Percentiles rank a stretch among this genome's conserved stretches.
Evolutionary conservation across 2,888 invertebrate species (phyloP).

Genomic region (Oithona nana): DNA sequence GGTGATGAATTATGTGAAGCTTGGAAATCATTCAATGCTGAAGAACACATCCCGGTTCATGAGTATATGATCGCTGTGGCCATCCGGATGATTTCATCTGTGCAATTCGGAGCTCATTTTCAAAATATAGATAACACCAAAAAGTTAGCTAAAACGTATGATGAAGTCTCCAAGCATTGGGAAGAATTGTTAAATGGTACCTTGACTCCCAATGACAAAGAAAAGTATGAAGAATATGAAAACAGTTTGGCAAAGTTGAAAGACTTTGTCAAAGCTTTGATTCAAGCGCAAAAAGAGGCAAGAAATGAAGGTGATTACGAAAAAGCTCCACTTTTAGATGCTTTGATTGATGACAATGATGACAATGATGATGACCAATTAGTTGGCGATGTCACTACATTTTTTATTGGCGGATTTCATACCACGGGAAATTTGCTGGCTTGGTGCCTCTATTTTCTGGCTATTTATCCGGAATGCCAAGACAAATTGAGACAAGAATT

Average conservation of each 20-base stretch:
- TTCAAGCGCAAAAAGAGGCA: conserved; percentile 19
- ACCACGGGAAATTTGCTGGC: conserved; percentile 26
- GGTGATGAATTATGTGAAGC: conserved; percentile 24
- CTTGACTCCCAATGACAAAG: conserved; percentile 22
- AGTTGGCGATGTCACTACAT: conserved; percentile 20
- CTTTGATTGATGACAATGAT: conserved; percentile 16
- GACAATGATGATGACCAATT: conserved; percentile 19
- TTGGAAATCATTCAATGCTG: conserved; percentile 23
- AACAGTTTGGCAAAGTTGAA: conserved; percentile 25
- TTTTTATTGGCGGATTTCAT: conserved; percentile 26
- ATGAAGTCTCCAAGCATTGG: neutral
- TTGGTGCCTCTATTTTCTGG: conserved; percentile 28
- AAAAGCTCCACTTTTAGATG: conserved; percentile 24
- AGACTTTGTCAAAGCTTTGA: neutral
- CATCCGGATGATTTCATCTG: conserved; percentile 23
- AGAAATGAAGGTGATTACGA: conserved; percentile 18
- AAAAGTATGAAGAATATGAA: conserved; percentile 24
- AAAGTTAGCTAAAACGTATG: neutral
- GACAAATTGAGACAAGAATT: no score
- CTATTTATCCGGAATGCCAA: conserved; percentile 26
- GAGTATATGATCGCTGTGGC: conserved; percentile 25
- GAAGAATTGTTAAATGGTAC: neutral
- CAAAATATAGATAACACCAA: neutral
- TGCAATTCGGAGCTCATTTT: conserved; percentile 24
- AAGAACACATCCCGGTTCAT: conserved; percentile 26